Base-by-base conservation (phyloP, 2,113 vertebrate species). In the Myocastor coypus region DNA sequence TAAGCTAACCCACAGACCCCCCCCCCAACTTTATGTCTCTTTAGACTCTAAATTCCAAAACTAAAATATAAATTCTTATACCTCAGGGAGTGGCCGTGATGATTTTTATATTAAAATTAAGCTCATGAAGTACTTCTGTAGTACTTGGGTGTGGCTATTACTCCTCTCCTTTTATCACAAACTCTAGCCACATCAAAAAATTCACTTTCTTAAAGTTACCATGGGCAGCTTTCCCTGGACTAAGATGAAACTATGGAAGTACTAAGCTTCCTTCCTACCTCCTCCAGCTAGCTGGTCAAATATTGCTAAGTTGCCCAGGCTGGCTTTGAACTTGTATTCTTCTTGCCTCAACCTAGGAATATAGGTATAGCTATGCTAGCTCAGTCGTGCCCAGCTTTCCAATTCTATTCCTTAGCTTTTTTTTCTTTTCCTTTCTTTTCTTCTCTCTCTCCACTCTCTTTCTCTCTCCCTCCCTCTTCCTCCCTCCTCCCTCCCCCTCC, bases 161-260 rank as follows among this genome's bases (percentile, higher is more conserved):
- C 30, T n/a, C 30, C 19, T 3, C 16, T 40, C 17, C 69, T 80
- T 50, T 80, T 85, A 57, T 3, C 37, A 94, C 3, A 40, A 69
- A 90, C 26, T 68, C 91, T 32, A 71, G 32, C 40, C 73, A 86
- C 63, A 63, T 91, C 13, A 90, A 40, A 87, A 91, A 81, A 81
- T 86, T 69, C 71, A 80, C 34, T 78, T 66, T 91, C 71, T 17
- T 30, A 81, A 86, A 91, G 71, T 40, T 46, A 20, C 13, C 26
- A 81, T 24, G 0, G 37, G 42, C 61, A 66, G 68, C 52, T 66
- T 59, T 69, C 32, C n/a, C n/a, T n/a, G n/a, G n/a, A n/a, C n/a
- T n/a, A n/a, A n/a, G n/a, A n/a, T n/a, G n/a, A n/a, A n/a, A n/a
- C n/a, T n/a, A n/a, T n/a, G n/a, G n/a, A 22, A 40, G 20, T 42